A percentile compares a stretch with the other conserved stretches of the same genome.
phyloP scores from a whole-genome alignment of 2,113 vertebrate genomes.

The Sapayoa aenigma region DNA sequence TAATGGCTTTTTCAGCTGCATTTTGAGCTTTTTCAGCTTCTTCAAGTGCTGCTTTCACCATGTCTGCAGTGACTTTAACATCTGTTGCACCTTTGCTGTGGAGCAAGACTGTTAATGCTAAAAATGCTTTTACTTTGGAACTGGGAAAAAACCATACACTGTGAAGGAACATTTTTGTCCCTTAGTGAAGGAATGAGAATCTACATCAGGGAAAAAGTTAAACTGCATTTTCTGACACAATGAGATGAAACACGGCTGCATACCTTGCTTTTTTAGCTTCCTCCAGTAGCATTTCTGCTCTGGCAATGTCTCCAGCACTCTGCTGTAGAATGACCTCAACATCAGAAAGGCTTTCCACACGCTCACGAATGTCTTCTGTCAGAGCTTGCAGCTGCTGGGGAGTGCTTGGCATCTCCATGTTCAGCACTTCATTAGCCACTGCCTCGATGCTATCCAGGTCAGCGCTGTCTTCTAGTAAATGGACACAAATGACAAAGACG shows the following conservation, averaged over 20 bases:
- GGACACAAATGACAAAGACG: not conserved
- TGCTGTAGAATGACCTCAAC: constrained; percentile 90
- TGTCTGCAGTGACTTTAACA: constrained; percentile 83
- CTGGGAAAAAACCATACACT: not conserved
- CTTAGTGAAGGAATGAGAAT: not conserved
- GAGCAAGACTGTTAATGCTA: not conserved
- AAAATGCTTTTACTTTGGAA: not conserved
- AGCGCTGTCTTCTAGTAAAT: constrained; percentile 85
- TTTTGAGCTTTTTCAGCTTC: constrained; percentile 88
- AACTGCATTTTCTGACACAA: not conserved
- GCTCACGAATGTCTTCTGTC: constrained; percentile 87
- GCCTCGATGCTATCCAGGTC: constrained; percentile 94
- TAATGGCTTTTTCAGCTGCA: constrained; percentile 85
- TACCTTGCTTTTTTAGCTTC: constrained; percentile 89
- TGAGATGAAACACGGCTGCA: not conserved
- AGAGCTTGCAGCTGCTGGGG: constrained; percentile 90
- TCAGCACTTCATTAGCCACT: constrained; percentile 90
- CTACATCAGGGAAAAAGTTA: not conserved
- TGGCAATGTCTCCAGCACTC: constrained; percentile 86
- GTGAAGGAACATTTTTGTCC: not conserved
- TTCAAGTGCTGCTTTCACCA: constrained; percentile 86
- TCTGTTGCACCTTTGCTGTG: constrained; percentile 85
- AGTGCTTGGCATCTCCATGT: constrained; percentile 95
- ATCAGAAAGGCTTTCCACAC: constrained; percentile 88
- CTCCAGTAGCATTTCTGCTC: constrained; percentile 85